These are phyloP conservation scores for Chascanopsetta lugubris DNA, from an alignment of 2,113 vertebrate species.

Conservation along the genomic window DNA sequence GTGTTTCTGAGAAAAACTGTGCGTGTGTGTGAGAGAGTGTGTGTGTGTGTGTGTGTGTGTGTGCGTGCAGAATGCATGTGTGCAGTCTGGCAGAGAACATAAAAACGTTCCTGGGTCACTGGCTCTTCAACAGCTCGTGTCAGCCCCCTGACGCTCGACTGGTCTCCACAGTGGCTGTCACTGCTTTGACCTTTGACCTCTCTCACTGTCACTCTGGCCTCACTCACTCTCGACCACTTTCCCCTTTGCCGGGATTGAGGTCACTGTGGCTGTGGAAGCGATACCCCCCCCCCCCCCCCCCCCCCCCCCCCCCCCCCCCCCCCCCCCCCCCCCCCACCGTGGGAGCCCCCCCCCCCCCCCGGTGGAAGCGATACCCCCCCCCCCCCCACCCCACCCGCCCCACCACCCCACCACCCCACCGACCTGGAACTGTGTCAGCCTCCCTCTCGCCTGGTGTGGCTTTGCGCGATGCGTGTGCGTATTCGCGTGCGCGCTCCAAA, in stretches of 20 bases:
- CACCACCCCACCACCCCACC: too few species aligned
- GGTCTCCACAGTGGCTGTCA: conserved; percentile 57
- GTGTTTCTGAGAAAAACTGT: conserved; percentile 37
- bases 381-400: too few species aligned
- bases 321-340: too few species aligned
- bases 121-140: conserved; percentile 62
- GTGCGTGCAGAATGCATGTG: background rate
- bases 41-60: conserved; percentile 22
- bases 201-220: conserved; percentile 45
- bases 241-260: conserved; percentile 38
- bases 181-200: conserved; percentile 60
- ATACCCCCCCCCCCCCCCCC: conserved; percentile 24
- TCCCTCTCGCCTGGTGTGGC: conserved; percentile 22
- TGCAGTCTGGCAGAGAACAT: conserved; percentile 31
- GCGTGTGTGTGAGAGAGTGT: conserved; percentile 5
- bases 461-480: conserved; percentile 2
- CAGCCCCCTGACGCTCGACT: conserved; percentile 42
- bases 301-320: too few species aligned
- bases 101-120: conserved; percentile 58
- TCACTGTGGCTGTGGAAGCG: conserved; percentile 47
- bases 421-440: conserved; percentile 38
- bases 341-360: too few species aligned
- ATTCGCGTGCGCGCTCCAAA: conserved; percentile 17
- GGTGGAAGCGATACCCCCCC: too few species aligned
- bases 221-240: conserved; percentile 22